phyloP scores from a whole-genome alignment of 2,113 vertebrate species.

The Chaetura pelagica region DNA sequence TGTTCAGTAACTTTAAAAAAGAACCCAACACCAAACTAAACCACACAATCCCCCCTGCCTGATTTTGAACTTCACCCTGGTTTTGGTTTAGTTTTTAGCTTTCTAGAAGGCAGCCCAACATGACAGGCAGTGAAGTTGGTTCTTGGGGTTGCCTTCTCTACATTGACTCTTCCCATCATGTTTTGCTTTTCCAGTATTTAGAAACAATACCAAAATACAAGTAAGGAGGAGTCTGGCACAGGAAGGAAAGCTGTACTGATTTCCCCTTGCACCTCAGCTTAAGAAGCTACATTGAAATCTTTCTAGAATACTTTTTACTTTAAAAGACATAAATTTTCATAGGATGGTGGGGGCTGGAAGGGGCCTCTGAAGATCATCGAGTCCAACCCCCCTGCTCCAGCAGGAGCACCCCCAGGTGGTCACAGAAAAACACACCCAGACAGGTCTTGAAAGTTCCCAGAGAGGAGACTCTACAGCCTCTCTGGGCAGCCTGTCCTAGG shows the following conservation, averaged over 20 bases:
- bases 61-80: not conserved
- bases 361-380: no score
- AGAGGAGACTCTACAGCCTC: no score
- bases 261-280: not conserved
- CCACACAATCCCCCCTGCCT: no score
- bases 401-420: no score
- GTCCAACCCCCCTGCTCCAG: no score
- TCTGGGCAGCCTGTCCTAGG: no score
- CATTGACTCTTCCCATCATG: rapidly evolving
- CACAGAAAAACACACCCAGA: no score
- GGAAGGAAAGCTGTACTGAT: rapidly evolving
- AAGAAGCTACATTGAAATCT: not conserved
- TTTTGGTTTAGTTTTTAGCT: not conserved
- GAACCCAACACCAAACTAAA: no score
- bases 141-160: not conserved
- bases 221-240: not conserved
- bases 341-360: no score
- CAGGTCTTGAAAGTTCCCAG: no score
- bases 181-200: not conserved
- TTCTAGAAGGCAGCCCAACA: not conserved
- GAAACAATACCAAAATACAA: not conserved
- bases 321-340: not conserved
- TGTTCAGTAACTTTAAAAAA: not conserved
- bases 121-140: not conserved
- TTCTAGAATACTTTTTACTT: not conserved